These are phyloP conservation scores for Gallinago nigripennis DNA, from an alignment of 2,797 vertebrate genomes.

Conservation along the genomic window DNA sequence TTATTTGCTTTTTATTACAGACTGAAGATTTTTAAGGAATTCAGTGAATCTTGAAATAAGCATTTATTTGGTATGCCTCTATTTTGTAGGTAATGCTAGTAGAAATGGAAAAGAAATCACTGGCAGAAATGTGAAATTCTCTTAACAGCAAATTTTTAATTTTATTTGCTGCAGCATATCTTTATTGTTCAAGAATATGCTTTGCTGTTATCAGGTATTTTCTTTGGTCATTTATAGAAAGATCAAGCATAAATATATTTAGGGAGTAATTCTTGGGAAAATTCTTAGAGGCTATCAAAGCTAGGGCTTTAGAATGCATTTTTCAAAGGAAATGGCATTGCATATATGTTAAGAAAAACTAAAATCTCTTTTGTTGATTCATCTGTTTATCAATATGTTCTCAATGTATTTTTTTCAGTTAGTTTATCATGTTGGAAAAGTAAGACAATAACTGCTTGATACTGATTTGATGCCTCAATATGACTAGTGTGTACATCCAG, in stretches of 20 bases:
- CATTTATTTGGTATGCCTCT: neutral
- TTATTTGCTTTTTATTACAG: neutral
- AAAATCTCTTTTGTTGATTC: neutral
- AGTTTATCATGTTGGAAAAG: no score
- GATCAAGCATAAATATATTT: neutral
- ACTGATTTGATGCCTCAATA: neutral
- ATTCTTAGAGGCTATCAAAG: neutral
- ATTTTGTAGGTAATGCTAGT: neutral
- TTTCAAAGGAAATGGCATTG: neutral
- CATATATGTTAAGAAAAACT: neutral
- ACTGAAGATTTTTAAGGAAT: neutral
- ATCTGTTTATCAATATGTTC: neutral
- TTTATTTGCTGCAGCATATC: neutral
- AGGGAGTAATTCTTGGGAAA: neutral
- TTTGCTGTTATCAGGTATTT: neutral
- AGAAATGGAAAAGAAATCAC: neutral
- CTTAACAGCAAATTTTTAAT: neutral
- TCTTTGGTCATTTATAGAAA: neutral
- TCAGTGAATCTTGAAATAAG: neutral
- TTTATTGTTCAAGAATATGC: neutral
- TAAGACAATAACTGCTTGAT: neutral
- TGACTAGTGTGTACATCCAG: neutral
- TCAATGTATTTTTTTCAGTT: neutral
- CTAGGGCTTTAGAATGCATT: neutral
- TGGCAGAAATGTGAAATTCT: neutral